phyloP scores from a whole-genome alignment of 2,797 vertebrate species.

The Lithobates pipiens region DNA sequence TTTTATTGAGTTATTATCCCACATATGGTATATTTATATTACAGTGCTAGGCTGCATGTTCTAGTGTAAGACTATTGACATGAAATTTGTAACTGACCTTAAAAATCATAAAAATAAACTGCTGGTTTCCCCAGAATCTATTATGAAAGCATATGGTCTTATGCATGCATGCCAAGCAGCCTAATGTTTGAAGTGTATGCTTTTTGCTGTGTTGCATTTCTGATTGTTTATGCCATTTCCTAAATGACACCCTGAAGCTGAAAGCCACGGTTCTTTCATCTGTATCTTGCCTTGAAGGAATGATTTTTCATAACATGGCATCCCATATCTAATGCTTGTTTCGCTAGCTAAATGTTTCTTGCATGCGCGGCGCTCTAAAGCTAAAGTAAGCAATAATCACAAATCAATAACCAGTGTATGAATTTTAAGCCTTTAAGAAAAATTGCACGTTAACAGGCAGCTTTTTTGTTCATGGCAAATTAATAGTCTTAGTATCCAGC shows the following conservation, averaged over 20 bases:
- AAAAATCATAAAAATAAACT: slow-evolving; percentile 21
- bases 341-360: slow-evolving; percentile 66
- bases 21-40: background rate
- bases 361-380: slow-evolving; percentile 72
- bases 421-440: slow-evolving; percentile 68
- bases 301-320: slow-evolving; percentile 33
- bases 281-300: slow-evolving; percentile 13
- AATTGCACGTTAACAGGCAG: slow-evolving; percentile 35
- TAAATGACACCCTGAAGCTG: slow-evolving; percentile 21
- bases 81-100: slow-evolving; percentile 32
- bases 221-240: slow-evolving; percentile 17
- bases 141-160: slow-evolving; percentile 24
- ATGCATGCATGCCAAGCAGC: slow-evolving; percentile 55
- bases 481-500: slow-evolving; percentile 60
- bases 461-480: slow-evolving; percentile 48
- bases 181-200: slow-evolving; percentile 33
- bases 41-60: slow-evolving; percentile 8
- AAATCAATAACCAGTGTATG: slow-evolving; percentile 62
- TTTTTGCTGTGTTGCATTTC: slow-evolving; percentile 35
- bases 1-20: slow-evolving; percentile 9
- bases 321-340: slow-evolving; percentile 49
- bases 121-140: slow-evolving; percentile 15
- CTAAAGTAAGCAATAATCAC: slow-evolving; percentile 63
- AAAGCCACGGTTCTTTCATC: slow-evolving; percentile 14
- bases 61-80: slow-evolving; percentile 10